phyloP scores from a whole-genome alignment of 2,113 vertebrate species.

The Pithys albifrons region DNA sequence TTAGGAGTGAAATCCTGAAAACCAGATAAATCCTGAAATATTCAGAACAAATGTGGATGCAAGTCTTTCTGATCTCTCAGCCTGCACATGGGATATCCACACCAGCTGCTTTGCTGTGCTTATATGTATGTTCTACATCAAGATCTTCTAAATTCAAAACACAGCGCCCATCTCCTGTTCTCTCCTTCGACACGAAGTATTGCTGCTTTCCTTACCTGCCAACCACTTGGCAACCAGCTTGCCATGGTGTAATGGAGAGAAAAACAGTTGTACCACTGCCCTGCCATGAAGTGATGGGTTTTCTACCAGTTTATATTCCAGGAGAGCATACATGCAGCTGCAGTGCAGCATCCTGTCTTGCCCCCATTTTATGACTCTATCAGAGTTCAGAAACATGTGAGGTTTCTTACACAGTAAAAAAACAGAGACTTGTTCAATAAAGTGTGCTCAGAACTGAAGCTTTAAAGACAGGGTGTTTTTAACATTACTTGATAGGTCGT shows the following conservation, averaged over 20 bases:
- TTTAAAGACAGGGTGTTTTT: background rate
- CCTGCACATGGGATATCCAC: rapidly evolving
- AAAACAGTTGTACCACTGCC: background rate
- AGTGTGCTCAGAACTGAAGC: background rate
- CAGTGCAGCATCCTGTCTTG: background rate
- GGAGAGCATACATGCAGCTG: background rate
- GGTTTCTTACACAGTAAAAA: background rate
- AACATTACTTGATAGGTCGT: background rate
- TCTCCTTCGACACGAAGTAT: background rate
- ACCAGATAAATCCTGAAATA: background rate
- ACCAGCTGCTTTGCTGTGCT: rapidly evolving
- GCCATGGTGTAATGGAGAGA: background rate
- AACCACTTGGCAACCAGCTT: background rate
- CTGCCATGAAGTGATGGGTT: background rate
- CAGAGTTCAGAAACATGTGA: background rate
- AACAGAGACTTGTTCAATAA: background rate
- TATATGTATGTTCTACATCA: background rate
- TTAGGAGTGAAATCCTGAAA: background rate
- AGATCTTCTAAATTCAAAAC: background rate
- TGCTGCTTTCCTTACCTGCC: background rate
- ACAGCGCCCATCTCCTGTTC: rapidly evolving
- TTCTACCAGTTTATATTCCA: background rate
- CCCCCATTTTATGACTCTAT: background rate
- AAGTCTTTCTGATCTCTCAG: background rate
- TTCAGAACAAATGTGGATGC: background rate